Base-by-base conservation (phyloP, 2,113 vertebrate genomes). In the Pimephales promelas region DNA sequence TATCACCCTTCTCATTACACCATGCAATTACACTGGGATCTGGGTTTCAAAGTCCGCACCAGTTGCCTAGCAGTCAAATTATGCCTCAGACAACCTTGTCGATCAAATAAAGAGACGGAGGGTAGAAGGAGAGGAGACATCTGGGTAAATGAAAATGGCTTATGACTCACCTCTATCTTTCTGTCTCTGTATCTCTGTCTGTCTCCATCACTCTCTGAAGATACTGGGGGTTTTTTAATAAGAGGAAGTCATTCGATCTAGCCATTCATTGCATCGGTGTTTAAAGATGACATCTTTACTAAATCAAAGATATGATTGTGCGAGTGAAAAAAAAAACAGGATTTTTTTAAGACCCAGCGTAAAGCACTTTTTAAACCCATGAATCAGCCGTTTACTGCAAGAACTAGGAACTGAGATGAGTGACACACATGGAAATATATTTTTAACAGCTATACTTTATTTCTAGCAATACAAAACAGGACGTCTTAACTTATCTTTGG, bases 1-100 rank as follows among this genome's bases (percentile, higher is more conserved):
- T 82, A 84, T 85, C 79, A 82, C 79, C 52, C 71, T 84, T 77
- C 80, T 87, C 78, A 87, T 87, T 84, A 87, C 82, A 81, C 82
- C 83, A 14, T 59, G 82, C 72, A 87, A 87, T 87, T 82, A 77
- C 59, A 81, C 71, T 36, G 43, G 45, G 68, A 83, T 83, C 81
- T 74, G 43, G 49, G 49, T 77, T 82, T 79, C n/a, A 76, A 79
- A 82, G 80, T 80, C 81, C 81, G 52, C 64, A 36, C 26, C 72
- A 47, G 62, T 40, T 34, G 47, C 77, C 71, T 47, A 57, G 72
- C 78, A 77, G 79, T 72, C 78, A 77, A 36, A 64, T 68, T 54
- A 52, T 68, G 28, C 80, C 49, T 22, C 52, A n/a, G 61, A 84
- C 85, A 85, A 82, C 43, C 73, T 20, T 68, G 84, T 78, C 75